phyloP scores from a whole-genome alignment of 2,113 vertebrate species.

The Thryonomys swinderianus region DNA sequence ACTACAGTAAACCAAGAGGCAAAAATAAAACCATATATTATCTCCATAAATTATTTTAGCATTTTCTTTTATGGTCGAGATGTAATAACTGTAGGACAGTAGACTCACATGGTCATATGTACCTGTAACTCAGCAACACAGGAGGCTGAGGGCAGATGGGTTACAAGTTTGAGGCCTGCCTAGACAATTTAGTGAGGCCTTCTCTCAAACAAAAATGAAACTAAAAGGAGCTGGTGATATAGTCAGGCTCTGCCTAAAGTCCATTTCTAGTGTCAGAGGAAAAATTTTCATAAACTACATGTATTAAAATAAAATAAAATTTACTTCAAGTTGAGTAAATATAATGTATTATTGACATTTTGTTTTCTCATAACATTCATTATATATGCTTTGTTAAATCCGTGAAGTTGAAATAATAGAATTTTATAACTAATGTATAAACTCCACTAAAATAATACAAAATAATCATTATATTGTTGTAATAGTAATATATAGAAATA shows the following conservation, averaged over 20 bases:
- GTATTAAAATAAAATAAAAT: background rate
- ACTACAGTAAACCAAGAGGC: background rate
- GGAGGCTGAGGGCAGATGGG: background rate
- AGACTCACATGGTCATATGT: too few relatives aligned
- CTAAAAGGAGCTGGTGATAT: background rate
- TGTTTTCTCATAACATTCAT: background rate
- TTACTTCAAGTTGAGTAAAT: background rate
- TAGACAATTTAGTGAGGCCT: background rate
- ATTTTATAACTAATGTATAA: background rate
- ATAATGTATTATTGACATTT: background rate
- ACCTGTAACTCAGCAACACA: background rate
- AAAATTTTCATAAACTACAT: background rate
- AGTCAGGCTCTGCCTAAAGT: background rate
- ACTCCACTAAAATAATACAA: background rate
- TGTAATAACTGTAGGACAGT: background rate
- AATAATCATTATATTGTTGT: background rate
- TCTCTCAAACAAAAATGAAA: background rate
- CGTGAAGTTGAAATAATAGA: background rate
- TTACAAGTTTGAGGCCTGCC: background rate
- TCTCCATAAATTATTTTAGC: constrained; percentile 16
- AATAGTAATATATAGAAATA: background rate
- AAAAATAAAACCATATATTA: constrained; percentile 9
- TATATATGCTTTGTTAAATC: background rate
- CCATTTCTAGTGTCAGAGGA: background rate
- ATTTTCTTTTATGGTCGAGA: background rate